Evolutionary conservation across 92 coral and sea anemone genomes (phyloP).

Genomic region (Epizoanthus illoricatus): DNA sequence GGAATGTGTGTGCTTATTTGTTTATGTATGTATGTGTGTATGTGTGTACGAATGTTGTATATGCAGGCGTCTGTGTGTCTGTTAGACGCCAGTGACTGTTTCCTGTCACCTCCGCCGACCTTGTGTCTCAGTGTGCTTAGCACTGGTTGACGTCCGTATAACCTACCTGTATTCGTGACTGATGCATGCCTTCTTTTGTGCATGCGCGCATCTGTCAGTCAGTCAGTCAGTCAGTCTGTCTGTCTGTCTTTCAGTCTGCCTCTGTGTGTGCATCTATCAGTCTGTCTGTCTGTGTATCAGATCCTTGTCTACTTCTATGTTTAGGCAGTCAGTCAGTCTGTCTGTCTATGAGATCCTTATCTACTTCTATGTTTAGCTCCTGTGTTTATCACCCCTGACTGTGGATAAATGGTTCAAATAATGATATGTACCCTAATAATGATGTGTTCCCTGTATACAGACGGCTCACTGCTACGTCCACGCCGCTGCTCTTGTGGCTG

Average conservation of each 20-base stretch:
- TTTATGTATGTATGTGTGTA: no score
- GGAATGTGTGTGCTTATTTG: no score
- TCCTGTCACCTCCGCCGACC: no score
- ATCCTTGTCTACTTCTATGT: background rate
- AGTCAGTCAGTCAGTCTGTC: background rate
- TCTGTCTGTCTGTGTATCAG: background rate
- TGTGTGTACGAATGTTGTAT: no score
- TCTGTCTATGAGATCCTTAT: no score
- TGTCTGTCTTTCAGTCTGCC: background rate
- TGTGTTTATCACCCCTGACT: background rate
- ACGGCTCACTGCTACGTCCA: conserved; percentile 96
- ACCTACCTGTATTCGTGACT: no score
- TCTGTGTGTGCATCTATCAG: background rate
- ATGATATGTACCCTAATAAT: background rate
- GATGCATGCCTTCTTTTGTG: background rate
- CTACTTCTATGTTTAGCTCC: background rate
- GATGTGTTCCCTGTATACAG: conserved; percentile 39
- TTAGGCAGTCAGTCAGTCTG: background rate
- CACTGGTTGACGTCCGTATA: no score
- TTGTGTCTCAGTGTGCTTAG: no score
- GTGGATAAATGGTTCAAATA: background rate
- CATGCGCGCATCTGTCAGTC: background rate
- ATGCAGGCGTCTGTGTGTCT: no score
- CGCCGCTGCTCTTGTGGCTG: conserved; percentile 98
- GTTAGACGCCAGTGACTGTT: no score